Evolutionary conservation across 2,113 vertebrate species (phyloP).

Genomic region (Nansenia antarctica): DNA sequence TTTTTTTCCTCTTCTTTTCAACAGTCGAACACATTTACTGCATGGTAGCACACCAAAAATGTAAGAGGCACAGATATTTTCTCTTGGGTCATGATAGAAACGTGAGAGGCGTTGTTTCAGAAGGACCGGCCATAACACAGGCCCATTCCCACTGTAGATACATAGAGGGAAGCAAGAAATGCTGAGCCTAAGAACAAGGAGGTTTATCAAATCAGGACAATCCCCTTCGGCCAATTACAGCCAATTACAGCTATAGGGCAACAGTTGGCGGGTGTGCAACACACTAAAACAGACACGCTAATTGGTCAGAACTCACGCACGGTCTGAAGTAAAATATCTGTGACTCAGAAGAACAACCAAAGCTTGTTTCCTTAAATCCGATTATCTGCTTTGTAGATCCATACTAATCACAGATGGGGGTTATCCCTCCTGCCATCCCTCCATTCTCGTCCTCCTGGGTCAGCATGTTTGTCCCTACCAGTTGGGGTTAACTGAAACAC

Average conservation of each 20-base stretch:
- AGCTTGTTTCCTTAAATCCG: constrained; percentile 72
- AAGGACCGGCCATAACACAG: background rate
- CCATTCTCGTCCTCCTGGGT: constrained; percentile 22
- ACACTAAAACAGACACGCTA: constrained; percentile 33
- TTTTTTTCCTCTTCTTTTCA: too few species aligned
- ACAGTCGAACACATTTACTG: background rate
- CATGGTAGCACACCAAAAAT: background rate
- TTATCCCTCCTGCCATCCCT: constrained; percentile 37
- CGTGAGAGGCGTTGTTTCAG: background rate
- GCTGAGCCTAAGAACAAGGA: constrained; percentile 58
- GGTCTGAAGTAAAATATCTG: constrained; percentile 32
- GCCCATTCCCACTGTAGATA: background rate
- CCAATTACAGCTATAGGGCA: constrained; percentile 50
- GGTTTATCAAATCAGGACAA: constrained; percentile 72
- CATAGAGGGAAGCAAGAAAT: constrained; percentile 33
- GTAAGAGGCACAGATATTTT: background rate
- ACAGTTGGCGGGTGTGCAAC: constrained; percentile 60
- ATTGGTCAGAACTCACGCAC: constrained; percentile 38
- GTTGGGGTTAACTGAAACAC: constrained; percentile 36
- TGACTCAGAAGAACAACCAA: constrained; percentile 52
- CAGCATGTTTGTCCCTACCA: constrained; percentile 41
- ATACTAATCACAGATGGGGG: constrained; percentile 61
- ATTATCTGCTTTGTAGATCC: constrained; percentile 62
- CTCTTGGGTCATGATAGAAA: background rate
- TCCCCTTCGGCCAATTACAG: constrained; percentile 60